Base-by-base conservation (phyloP, 2,797 vertebrate species). In the Melanogrammus aeglefinus region DNA sequence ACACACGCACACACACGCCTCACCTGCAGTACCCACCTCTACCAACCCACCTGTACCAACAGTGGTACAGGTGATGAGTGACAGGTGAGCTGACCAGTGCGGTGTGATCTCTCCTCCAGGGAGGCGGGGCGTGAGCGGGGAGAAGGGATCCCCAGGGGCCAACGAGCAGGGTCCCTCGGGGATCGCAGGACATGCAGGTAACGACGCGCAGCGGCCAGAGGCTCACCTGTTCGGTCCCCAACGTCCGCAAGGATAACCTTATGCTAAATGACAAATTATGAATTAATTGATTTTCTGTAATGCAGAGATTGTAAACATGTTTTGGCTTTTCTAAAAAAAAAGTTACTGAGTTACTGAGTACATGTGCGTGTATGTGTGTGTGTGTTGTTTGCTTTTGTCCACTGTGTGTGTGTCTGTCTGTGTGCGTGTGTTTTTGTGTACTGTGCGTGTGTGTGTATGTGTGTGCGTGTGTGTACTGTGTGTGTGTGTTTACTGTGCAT, bases 111-210 rank as follows among this genome's bases (percentile, higher is more conserved):
- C 78, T 5, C 79, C 9, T 76, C 35, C 81, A 95, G 95, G 95
- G 73, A 88, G 91, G 7, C 87, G 87, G 83, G 95, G 95, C 1
- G 2, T 82, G 35, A 13, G 9, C 2, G 95, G 95, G 63, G 51
- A 39, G 2, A 95, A 92, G 77, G 94, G 94, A 1, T 87, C 81
- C 35, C 16, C 77, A 0, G 94, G 95, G 51, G 1, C 80, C 76
- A 95, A 93, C 21, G 83, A 90, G 29, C 86, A 94, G 39, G 95
- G 95, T 3, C 77, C 92, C 18, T n/a, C 77, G 6, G 95, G 95
- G 77, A 47, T 91, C 70, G 94, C 93, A 85, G 95, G 95, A 77
- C 91, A 94, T 76, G 63, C 93, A 92, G 95, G 95, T 95, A 84
- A 24, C 13, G 2, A 16, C 2, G 8, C 24, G 6, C 21, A n/a